Base-by-base conservation (phyloP, 2,888 invertebrate species). In the Drosophila kuntzei region DNA sequence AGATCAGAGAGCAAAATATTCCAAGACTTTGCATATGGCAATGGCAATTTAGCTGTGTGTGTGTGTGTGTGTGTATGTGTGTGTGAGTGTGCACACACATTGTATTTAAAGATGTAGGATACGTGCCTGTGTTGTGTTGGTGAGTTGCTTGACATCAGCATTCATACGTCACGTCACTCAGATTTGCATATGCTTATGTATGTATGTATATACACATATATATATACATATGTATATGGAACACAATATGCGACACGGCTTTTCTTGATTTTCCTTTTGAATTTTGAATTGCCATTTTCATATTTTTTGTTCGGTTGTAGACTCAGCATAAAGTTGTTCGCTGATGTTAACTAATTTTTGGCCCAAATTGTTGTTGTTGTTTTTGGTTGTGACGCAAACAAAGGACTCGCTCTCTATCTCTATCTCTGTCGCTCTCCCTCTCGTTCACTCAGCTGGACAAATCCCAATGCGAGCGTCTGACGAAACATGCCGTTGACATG, bases 401-500 rank as follows among this genome's bases (percentile, higher is more conserved):
- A 79, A 75, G 79, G 79, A 75, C 75, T 25, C 20, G 34, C 8
- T 11, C 16, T n/a, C 29, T n/a, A 18, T 2, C 5, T 16, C 6
- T n/a, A 20, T 18, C 59, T 25, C 32, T 20, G 27, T 37, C 11
- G 0, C 29, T 6, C 32, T 41, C 12, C 1, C 36, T 8, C 41
- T 25, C 12, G 43, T 54, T 46, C 7, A 5, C 5, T 32, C 11
- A 54, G 20, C 49, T 59, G 43, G 62, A 53, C 59, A 63, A 80
- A 44, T 76, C 59, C 67, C 67, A 65, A 49, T 43, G 78, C 47
- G 37, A 49, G 44, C 50, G 61, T 51, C 62, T 58, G 44, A 41
- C 55, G 51, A 39, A 83, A 88, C 89, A 89, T 86, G 76, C 85
- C 79, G 79, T 75, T 87, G 90, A 87, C 86, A 87, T 89, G 76